Evolutionary conservation across 2,797 vertebrate genomes (phyloP).

Genomic region (Catostomus latipinnis): DNA sequence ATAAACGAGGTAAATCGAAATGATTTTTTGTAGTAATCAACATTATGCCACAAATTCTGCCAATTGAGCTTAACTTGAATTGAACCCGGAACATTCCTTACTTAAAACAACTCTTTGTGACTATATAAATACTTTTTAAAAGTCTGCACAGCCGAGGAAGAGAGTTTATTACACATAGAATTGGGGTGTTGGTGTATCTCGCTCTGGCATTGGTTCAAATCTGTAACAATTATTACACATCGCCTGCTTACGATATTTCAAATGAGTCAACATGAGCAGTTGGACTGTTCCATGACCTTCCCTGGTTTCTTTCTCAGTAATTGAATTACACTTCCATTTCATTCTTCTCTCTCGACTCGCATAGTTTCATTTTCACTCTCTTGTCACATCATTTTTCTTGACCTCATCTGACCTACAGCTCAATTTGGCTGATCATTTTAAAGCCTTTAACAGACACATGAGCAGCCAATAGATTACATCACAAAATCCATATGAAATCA

Average conservation of each 20-base stretch:
- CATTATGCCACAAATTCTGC: no score
- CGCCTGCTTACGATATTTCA: not conserved
- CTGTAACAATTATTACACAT: not conserved
- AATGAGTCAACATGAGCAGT: not conserved
- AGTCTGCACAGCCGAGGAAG: not conserved
- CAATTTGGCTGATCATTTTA: conserved; percentile 78
- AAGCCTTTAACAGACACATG: conserved; percentile 75
- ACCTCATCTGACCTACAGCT: conserved; percentile 69
- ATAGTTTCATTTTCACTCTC: conserved; percentile 53
- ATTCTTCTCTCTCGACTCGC: not conserved
- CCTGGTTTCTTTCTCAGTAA: conserved; percentile 1
- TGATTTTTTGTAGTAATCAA: no score
- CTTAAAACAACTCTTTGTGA: no score
- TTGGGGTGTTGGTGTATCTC: not conserved
- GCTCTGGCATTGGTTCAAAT: not conserved
- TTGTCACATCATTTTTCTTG: conserved; percentile 58
- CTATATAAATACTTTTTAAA: no score
- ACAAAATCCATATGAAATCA: conserved; percentile 76
- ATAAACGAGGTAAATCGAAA: no score
- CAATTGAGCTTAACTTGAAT: no score
- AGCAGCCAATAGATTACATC: conserved; percentile 78
- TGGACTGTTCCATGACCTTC: not conserved
- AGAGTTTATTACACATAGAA: not conserved
- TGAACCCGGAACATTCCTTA: no score
- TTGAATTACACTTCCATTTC: not conserved